Base-by-base conservation (phyloP, 2,113 vertebrate species). In the Pampusana beccarii region DNA sequence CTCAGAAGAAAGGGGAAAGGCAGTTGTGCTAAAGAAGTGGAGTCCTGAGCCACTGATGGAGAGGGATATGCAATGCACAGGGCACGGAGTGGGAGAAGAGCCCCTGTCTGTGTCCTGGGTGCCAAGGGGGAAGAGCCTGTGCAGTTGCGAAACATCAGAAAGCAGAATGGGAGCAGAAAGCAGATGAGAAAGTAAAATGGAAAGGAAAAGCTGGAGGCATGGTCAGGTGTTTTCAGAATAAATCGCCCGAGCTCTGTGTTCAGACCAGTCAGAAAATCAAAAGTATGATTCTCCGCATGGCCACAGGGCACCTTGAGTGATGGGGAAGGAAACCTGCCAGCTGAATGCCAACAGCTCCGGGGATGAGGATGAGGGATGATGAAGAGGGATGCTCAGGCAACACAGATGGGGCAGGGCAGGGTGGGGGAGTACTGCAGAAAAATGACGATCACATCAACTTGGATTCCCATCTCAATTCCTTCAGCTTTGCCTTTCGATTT, bases 301-400 rank as follows among this genome's bases (percentile, higher is more conserved):
- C 34, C 26, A 24, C 34, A 26, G 46, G 1, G 9, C 28, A 54
- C 21, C 0, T 0, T 1, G 23, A 44, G 13, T 0, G 1, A 10
- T 13, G 25, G 62, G 42, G 53, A 78, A 62, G 46, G 56, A 40
- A 88, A 78, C 24, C 51, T 24, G 33, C 2, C 67, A n/a, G 42
- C 12, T 0, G 1, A 9, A 38, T 0, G 2, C 16, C 13, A 34
- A 8, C 25, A 54, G 42, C 58, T 83, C 25, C 8, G 44, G 44
- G 9, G 18, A 46, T 46, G 44, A 46, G 44, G 44, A 10, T 4
- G 15, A 80, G 21, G 24, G 44, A 36, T 7, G 46, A 38, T 50
- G 57, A 7, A 21, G 34, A 38, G 28, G 57, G 74, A 38, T 13
- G n/a, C n/a, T 74, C 29, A 16, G 13, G 23, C 31, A 31, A 33